Evolutionary conservation across 2,797 vertebrate genomes (phyloP).

Genomic region (Echiichthys vipera): DNA sequence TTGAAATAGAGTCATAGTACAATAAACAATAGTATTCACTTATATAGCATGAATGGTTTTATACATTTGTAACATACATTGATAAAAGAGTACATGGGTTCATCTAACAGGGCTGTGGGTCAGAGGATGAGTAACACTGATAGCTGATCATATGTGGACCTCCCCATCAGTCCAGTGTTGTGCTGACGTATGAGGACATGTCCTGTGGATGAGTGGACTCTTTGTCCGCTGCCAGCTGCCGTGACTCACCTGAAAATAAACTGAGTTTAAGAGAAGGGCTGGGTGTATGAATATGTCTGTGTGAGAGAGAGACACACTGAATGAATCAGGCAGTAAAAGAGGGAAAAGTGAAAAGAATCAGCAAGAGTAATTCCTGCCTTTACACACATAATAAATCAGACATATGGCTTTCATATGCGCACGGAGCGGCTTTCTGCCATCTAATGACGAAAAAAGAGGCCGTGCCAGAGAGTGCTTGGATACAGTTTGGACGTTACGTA

Average conservation of each 20-base stretch:
- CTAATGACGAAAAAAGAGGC: constrained; percentile 22
- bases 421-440: constrained; percentile 19
- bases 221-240: neutral
- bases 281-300: neutral
- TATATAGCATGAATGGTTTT: too few relatives aligned
- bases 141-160: too few relatives aligned
- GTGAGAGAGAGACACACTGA: neutral
- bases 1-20: too few relatives aligned
- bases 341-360: constrained; percentile 6
- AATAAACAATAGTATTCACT: too few relatives aligned
- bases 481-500: constrained; percentile 45
- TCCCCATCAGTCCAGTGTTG: too few relatives aligned
- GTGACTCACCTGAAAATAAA: constrained; percentile 22
- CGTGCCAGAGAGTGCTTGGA: constrained; percentile 19
- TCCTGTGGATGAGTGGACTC: too few relatives aligned
- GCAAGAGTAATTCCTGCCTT: constrained; percentile 14
- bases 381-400: constrained; percentile 37
- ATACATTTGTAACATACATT: too few relatives aligned
- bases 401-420: constrained; percentile 56
- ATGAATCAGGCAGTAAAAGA: constrained; percentile 22
- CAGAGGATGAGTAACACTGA: too few relatives aligned
- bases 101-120: too few relatives aligned
- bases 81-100: too few relatives aligned
- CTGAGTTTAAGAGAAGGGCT: neutral
- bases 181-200: too few relatives aligned